Evolutionary conservation across 2,113 vertebrate genomes (phyloP).

Genomic region (Baryphthengus martii): DNA sequence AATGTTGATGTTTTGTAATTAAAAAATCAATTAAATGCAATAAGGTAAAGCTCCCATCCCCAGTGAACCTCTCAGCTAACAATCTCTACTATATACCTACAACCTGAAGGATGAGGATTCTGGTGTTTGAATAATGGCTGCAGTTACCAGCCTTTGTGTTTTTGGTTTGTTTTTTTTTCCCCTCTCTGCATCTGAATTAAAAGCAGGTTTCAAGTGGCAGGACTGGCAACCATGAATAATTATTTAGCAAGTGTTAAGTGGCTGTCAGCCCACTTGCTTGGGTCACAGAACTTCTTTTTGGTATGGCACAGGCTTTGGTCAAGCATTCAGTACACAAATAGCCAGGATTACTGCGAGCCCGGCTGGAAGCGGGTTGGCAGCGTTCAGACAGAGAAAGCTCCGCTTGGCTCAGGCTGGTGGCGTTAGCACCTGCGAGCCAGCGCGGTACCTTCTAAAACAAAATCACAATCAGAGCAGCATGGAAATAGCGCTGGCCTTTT

Average conservation of each 20-base stretch:
- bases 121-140: neutral
- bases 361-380: neutral
- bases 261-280: neutral
- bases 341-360: neutral
- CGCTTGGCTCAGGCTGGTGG: neutral
- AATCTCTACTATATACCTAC: neutral
- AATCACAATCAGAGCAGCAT: neutral
- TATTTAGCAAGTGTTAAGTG: slow-evolving; percentile 5
- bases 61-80: neutral
- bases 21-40: neutral
- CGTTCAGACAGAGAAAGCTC: neutral
- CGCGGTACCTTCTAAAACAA: neutral
- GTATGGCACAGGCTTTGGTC: neutral
- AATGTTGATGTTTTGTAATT: neutral
- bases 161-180: neutral
- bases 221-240: neutral
- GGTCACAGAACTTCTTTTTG: neutral
- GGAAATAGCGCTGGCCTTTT: neutral
- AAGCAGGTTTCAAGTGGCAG: neutral
- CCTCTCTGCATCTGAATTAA: neutral
- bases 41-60: neutral
- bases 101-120: neutral
- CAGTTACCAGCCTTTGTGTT: neutral
- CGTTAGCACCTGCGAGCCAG: slow-evolving; percentile 12
- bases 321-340: neutral